Evolutionary conservation across 2,113 vertebrate genomes (phyloP).

Genomic region (Empidonax alnorum): DNA sequence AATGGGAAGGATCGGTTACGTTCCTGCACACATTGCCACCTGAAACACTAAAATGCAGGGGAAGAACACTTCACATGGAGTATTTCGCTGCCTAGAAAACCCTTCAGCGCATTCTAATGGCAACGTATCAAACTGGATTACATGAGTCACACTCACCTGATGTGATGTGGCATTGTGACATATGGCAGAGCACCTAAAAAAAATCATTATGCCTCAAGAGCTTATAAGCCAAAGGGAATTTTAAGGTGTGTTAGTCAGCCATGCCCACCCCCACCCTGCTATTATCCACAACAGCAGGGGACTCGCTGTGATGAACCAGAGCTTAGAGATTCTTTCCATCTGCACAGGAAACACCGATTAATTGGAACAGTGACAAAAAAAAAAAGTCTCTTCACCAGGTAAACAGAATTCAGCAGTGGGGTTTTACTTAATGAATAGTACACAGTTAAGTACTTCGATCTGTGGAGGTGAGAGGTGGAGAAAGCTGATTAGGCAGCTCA

Average conservation of each 20-base stretch:
- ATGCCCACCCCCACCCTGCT: not conserved
- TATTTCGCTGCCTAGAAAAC: not conserved
- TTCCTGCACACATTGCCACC: not conserved
- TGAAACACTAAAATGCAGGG: not conserved
- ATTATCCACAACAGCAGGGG: not conserved
- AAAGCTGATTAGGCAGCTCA: slow-evolving; percentile 29
- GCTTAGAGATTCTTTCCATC: slow-evolving; percentile 12
- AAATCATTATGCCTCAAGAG: not conserved
- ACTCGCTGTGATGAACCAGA: not conserved
- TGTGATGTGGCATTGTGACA: slow-evolving; percentile 12
- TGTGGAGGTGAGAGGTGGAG: not conserved
- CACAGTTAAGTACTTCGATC: not conserved
- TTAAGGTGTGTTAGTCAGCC: slow-evolving; percentile 9
- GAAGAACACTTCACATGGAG: not conserved
- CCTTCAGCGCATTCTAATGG: not conserved
- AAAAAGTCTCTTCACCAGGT: slow-evolving; percentile 11
- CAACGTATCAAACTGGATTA: slow-evolving; percentile 11
- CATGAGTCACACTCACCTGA: slow-evolving; percentile 1
- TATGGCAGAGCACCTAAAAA: not conserved
- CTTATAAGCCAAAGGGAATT: not conserved
- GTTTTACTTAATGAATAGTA: slow-evolving; percentile 38
- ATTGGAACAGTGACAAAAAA: slow-evolving; percentile 5
- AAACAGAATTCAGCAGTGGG: slow-evolving; percentile 36
- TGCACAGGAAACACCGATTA: slow-evolving; percentile 43
- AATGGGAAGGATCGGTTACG: not conserved